phyloP scores from a whole-genome alignment of 2,888 invertebrate genomes.

The Polymixis lichenea region DNA sequence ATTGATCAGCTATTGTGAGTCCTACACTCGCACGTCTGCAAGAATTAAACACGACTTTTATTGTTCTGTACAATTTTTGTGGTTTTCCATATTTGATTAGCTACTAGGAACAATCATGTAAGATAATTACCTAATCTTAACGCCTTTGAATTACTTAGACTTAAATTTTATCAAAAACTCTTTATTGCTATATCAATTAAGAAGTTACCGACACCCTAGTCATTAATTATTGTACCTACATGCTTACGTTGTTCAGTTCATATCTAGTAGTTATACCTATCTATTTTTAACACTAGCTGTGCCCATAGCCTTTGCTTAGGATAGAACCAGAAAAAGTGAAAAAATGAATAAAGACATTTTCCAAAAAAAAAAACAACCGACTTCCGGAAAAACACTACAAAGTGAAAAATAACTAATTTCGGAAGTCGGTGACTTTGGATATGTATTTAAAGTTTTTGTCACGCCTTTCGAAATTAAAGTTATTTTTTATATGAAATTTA shows the following conservation, averaged over 20 bases:
- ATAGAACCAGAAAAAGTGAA: neutral
- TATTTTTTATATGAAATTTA: no score
- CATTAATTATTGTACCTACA: neutral
- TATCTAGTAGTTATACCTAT: neutral
- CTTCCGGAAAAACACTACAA: no score
- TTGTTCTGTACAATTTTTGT: neutral
- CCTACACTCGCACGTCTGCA: neutral
- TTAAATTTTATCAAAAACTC: slow-evolving; percentile 10
- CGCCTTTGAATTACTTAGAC: neutral
- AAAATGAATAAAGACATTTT: no score
- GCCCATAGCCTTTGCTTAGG: neutral
- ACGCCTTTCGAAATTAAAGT: no score
- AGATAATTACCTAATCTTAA: slow-evolving; percentile 9
- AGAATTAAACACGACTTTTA: neutral
- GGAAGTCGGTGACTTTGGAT: no score
- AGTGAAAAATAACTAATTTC: no score
- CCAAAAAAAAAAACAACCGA: neutral
- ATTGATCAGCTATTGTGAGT: neutral
- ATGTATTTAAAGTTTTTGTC: no score
- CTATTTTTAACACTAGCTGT: neutral
- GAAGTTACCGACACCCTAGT: slow-evolving; percentile 2
- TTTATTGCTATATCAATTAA: slow-evolving; percentile 11
- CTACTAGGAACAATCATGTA: neutral
- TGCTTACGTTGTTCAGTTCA: no score
- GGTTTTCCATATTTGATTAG: neutral